Evolutionary conservation across 2,888 invertebrate genomes (phyloP).

Genomic region (Phymatocera aterrima): DNA sequence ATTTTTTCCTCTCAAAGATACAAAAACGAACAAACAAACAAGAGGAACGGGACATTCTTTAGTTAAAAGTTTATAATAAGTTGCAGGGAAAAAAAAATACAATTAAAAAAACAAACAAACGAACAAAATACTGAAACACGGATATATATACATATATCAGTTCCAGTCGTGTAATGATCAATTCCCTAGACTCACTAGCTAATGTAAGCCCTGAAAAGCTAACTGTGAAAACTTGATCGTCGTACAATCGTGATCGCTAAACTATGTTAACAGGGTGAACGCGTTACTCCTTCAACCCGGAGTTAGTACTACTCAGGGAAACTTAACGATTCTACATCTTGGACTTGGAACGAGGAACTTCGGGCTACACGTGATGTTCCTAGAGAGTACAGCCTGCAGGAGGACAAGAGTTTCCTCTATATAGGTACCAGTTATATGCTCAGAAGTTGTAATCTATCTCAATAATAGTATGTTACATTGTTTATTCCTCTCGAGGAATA

Average conservation of each 20-base stretch:
- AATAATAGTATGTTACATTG: neutral
- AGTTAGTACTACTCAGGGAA: neutral
- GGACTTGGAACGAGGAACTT: neutral
- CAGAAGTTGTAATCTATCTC: too few relatives aligned
- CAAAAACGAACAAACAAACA: too few relatives aligned
- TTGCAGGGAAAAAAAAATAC: too few relatives aligned
- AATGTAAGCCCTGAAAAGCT: too few relatives aligned
- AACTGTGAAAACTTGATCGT: neutral
- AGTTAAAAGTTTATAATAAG: too few relatives aligned
- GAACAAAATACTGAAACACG: too few relatives aligned
- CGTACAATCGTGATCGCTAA: neutral
- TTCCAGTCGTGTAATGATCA: too few relatives aligned
- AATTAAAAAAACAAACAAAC: too few relatives aligned
- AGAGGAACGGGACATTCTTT: too few relatives aligned
- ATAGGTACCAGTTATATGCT: neutral
- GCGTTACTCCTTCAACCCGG: neutral
- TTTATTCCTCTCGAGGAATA: neutral
- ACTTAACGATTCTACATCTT: constrained; percentile 4
- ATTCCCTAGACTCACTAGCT: too few relatives aligned
- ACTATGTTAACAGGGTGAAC: neutral
- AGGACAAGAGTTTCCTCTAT: neutral
- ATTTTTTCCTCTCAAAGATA: too few relatives aligned
- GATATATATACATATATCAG: too few relatives aligned
- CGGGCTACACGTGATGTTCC: neutral
- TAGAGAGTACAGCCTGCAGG: neutral